These are phyloP conservation scores for Papilio demoleus DNA, from an alignment of 2,888 invertebrate genomes.

Conservation along the genomic window DNA sequence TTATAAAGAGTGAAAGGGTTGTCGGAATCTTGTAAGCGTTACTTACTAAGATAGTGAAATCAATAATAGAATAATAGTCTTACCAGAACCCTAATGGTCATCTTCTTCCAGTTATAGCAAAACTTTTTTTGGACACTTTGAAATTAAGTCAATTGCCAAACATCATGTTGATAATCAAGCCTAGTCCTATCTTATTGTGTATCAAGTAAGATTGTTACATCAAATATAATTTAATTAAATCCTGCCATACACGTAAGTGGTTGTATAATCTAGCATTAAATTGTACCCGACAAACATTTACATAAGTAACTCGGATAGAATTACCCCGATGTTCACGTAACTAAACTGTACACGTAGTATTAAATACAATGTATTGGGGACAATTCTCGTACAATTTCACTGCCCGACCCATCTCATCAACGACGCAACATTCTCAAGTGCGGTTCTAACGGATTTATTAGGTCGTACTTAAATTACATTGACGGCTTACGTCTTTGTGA, in stretches of 20 bases:
- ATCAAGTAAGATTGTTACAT: conserved; percentile 1
- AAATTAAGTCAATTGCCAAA: too few relatives aligned
- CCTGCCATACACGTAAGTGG: conserved; percentile 26
- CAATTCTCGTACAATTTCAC: conserved; percentile 26
- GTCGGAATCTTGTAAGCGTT: not conserved
- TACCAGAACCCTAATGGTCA: too few relatives aligned
- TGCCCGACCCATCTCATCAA: conserved; percentile 29
- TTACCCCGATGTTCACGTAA: conserved; percentile 30
- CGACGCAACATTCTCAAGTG: conserved; percentile 15
- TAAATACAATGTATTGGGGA: conserved; percentile 32
- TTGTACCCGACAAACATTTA: conserved; percentile 35
- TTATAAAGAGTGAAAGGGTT: conserved; percentile 18
- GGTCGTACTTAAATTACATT: conserved; percentile 54
- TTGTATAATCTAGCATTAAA: conserved; percentile 34
- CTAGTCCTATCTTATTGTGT: not conserved
- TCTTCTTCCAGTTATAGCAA: too few relatives aligned
- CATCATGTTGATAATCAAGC: not conserved
- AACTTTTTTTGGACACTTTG: too few relatives aligned
- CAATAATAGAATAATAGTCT: not conserved
- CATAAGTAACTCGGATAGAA: conserved; percentile 31
- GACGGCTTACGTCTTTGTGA: conserved; percentile 50
- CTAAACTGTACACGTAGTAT: conserved; percentile 28
- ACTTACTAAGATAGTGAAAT: conserved; percentile 1
- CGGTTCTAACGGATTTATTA: conserved; percentile 49
- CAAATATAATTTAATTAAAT: conserved; percentile 28